Evolutionary conservation across 2,888 invertebrate species (phyloP).

Genomic region (Zele albiditarsus): DNA sequence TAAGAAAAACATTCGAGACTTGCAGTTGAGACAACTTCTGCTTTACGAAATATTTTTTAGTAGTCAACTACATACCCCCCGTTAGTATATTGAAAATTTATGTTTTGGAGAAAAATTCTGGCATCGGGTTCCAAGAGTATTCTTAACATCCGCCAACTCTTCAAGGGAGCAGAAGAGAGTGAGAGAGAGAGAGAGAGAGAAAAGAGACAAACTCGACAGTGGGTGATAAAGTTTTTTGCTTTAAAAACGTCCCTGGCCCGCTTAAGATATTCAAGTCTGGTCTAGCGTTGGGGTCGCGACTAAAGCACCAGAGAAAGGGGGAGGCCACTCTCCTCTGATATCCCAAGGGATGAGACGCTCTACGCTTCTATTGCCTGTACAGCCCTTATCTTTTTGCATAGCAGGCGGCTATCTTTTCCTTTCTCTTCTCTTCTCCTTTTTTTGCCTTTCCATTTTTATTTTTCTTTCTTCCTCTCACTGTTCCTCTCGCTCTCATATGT

Average conservation of each 20-base stretch:
- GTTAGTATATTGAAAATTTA: constrained; percentile 31
- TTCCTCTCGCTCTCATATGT: background rate
- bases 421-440: constrained; percentile 33
- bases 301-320: constrained; percentile 55
- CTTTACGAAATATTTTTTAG: constrained; percentile 16
- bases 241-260: constrained; percentile 61
- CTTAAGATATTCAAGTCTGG: constrained; percentile 68
- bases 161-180: background rate
- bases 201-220: constrained; percentile 42
- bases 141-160: constrained; percentile 36
- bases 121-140: constrained; percentile 36
- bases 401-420: constrained; percentile 41
- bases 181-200: background rate
- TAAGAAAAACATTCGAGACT: background rate
- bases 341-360: constrained; percentile 64
- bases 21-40: background rate
- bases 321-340: constrained; percentile 66
- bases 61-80: background rate
- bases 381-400: constrained; percentile 61
- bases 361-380: constrained; percentile 54
- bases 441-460: constrained; percentile 39
- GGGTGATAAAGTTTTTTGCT: constrained; percentile 63
- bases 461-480: background rate
- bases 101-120: constrained; percentile 38
- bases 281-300: constrained; percentile 59